A percentile compares a stretch with the other conserved stretches of the same genome.
Evolutionary conservation across 2,113 vertebrate species (phyloP).

Genomic region (Chlorodrepanis virens): DNA sequence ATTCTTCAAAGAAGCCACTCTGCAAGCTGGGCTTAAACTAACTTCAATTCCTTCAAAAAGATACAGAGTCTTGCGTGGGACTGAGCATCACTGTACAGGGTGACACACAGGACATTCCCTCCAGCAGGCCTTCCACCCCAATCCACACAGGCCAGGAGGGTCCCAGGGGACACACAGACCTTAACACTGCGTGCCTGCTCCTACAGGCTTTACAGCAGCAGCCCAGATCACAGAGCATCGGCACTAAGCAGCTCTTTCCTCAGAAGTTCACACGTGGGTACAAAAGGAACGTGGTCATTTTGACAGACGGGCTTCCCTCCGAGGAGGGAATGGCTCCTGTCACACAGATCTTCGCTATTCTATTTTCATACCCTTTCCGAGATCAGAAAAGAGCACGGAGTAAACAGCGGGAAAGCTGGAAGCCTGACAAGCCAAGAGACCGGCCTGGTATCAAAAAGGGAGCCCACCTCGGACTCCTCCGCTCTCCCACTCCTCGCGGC

Average conservation of each 20-base stretch:
- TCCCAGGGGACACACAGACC: not conserved
- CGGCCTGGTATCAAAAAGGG: rapidly evolving
- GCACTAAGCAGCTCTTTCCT: not conserved
- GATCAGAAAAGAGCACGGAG: rapidly evolving
- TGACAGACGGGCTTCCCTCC: no score
- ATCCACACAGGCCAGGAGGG: rapidly evolving
- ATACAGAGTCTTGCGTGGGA: not conserved
- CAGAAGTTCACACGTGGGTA: rapidly evolving
- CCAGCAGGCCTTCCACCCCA: not conserved
- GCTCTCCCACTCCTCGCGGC: rapidly evolving
- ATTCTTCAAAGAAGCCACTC: not conserved
- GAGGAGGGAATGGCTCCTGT: rapidly evolving
- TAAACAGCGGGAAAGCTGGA: rapidly evolving
- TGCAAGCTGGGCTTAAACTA: not conserved
- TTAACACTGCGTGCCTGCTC: rapidly evolving
- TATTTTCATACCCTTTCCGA: rapidly evolving
- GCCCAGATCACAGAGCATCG: rapidly evolving
- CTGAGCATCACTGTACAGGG: rapidly evolving
- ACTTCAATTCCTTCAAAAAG: not conserved
- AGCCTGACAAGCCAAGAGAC: not conserved
- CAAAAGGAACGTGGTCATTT: rapidly evolving
- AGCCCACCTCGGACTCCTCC: not conserved
- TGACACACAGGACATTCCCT: not conserved
- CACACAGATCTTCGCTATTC: not conserved
- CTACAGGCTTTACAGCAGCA: not conserved